Evolutionary conservation across 2,113 vertebrate genomes (phyloP).

Genomic region (Tympanuchus pallidicinctus): DNA sequence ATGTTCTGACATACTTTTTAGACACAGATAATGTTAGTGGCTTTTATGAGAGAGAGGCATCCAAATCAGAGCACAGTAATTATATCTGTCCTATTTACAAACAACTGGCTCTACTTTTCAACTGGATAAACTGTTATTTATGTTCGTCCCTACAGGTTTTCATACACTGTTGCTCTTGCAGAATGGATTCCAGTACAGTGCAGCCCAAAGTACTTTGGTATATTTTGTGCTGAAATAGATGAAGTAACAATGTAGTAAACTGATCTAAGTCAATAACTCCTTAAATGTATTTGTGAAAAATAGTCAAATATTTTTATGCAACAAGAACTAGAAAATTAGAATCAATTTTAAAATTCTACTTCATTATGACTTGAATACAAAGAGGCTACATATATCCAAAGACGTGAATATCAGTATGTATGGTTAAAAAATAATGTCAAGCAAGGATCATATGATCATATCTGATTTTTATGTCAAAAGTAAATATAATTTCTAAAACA

Average conservation of each 20-base stretch:
- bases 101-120: not conserved
- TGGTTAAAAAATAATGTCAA: not conserved
- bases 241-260: not conserved
- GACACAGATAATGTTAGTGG: not conserved
- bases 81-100: constrained; percentile 23
- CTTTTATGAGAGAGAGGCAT: constrained; percentile 15
- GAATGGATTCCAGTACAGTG: not conserved
- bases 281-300: not conserved
- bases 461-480: not conserved
- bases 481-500: not conserved
- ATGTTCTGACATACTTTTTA: not conserved
- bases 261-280: not conserved
- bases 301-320: not conserved
- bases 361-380: not conserved
- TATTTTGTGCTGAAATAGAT: not conserved
- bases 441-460: not conserved
- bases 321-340: not conserved
- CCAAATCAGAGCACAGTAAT: not conserved
- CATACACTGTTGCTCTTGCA: constrained; percentile 41
- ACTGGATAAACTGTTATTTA: constrained; percentile 40
- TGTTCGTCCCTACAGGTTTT: constrained; percentile 30
- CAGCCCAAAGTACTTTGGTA: not conserved
- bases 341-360: not conserved
- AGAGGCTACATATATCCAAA: not conserved
- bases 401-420: not conserved